Evolutionary conservation across 2,888 invertebrate species (phyloP), one percentile per base, ranked within the genome.

Genomic region (Temnothorax ravouxi): DNA sequence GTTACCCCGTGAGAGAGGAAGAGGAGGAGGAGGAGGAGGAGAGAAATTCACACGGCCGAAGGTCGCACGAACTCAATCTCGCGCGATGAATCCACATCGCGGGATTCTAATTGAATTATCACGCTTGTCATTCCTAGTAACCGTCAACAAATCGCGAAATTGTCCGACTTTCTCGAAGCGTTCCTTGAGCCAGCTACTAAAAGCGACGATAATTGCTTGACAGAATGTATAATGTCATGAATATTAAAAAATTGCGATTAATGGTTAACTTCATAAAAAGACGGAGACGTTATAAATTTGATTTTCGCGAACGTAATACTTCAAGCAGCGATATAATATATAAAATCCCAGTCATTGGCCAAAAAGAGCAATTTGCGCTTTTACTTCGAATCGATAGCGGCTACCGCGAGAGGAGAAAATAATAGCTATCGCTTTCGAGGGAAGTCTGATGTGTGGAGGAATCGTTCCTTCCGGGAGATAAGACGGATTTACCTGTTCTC

Each of bases 401-500:
- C 69, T 56, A 79, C 69, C 44, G 69, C 56, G 11, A 15, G 13
- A 41, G 18, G 18, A 38, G 52, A 15, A n/a, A 15, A 44, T 47
- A 66, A 66, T 47, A 25, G 44, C 25, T 66, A 47, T 66, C 66
- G 18, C 69, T 38, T 9, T 47, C 79, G 47, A 13, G 34, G 79
- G 50, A 84, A 47, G 44, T 25, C 38, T 71, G 54, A 38, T 21
- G 44, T 41, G 44, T 38, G 79, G 59, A 79, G 59, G 29, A 41
- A 54, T 80, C 62, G 54, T 84, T 72, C 80, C 89, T 89, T 88
- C 88, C 88, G 89, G 87, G 79, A 77, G 89, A 89, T 89, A 87
- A 89, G 86, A 59, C 54, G 84, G 86, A 88, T 90, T 91, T 92
- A 92, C 92, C 92, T 92, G 92, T 90, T 91, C 79, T 59, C 89